phyloP scores from a whole-genome alignment of 2,888 invertebrate genomes.

The Nasonovia ribisnigri region DNA sequence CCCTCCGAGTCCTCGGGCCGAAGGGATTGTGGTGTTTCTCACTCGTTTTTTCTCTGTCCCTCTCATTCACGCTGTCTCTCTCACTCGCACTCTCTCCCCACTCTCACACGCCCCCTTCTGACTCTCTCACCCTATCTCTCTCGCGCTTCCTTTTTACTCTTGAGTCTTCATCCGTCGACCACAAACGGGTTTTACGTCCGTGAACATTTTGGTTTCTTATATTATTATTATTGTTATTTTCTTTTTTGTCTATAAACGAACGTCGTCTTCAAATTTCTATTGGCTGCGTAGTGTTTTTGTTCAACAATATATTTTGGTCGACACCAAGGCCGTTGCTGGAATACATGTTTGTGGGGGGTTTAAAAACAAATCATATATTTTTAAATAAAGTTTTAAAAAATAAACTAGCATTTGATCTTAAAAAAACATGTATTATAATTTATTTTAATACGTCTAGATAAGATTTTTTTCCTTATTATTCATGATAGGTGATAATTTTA shows the following conservation, averaged over 20 bases:
- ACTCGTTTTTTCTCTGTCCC: background rate
- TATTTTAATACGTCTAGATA: background rate
- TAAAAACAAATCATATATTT: background rate
- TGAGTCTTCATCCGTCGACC: background rate
- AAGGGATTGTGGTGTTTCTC: background rate
- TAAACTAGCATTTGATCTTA: background rate
- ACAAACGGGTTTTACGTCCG: slow-evolving; percentile 43
- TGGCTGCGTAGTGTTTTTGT: background rate
- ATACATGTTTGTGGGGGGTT: background rate
- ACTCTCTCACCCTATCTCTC: background rate
- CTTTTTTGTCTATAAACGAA: background rate
- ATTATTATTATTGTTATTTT: background rate
- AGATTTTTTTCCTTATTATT: background rate
- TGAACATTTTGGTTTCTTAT: background rate
- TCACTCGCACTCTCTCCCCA: background rate
- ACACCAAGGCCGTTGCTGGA: background rate
- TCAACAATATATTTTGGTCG: background rate
- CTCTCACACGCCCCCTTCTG: background rate
- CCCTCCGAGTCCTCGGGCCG: background rate
- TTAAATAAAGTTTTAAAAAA: background rate
- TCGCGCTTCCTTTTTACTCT: too few relatives aligned
- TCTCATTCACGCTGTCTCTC: background rate
- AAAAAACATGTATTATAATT: background rate
- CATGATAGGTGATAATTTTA: background rate
- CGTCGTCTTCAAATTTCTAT: background rate